phyloP scores from a whole-genome alignment of 1,140 invertebrate species.

The Sinonovacula constricta region DNA sequence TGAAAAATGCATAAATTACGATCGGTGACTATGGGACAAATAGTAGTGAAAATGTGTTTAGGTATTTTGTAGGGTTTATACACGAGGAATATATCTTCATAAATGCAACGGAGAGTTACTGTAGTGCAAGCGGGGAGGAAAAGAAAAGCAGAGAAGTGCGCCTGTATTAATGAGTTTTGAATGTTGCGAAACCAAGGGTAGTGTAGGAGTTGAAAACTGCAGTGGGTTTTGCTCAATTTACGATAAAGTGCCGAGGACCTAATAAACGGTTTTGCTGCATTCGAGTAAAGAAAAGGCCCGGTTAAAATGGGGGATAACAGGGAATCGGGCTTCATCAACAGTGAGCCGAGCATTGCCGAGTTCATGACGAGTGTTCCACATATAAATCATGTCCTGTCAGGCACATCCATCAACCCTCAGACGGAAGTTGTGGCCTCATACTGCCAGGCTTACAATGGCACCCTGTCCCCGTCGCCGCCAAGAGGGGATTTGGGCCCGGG shows the following conservation, averaged over 20 bases:
- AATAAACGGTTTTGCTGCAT: too few relatives aligned
- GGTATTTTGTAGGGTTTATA: slow-evolving; percentile 3
- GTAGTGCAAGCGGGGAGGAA: too few relatives aligned
- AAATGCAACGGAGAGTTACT: too few relatives aligned
- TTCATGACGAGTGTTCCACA: slow-evolving; percentile 87
- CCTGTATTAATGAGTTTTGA: too few relatives aligned
- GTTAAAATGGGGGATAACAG: slow-evolving; percentile 82
- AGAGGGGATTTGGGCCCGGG: slow-evolving; percentile 39
- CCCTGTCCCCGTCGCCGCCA: slow-evolving; percentile 65
- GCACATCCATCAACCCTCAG: slow-evolving; percentile 66
- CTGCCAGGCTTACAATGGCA: slow-evolving; percentile 80
- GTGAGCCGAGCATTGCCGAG: slow-evolving; percentile 94
- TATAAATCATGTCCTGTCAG: slow-evolving; percentile 65
- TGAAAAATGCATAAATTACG: slow-evolving; percentile 56
- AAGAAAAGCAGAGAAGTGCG: too few relatives aligned
- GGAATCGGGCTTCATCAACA: slow-evolving; percentile 94
- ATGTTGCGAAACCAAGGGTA: too few relatives aligned
- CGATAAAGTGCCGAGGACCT: too few relatives aligned
- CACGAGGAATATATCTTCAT: too few relatives aligned
- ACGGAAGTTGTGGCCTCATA: slow-evolving; percentile 9
- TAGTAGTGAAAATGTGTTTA: slow-evolving; percentile 3
- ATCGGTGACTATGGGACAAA: slow-evolving; percentile 9
- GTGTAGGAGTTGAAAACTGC: too few relatives aligned
- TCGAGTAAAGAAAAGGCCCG: too few relatives aligned
- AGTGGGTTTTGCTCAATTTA: too few relatives aligned